phyloP scores from a whole-genome alignment of 2,113 vertebrate species.

The Cyanoramphus novaezelandiae region DNA sequence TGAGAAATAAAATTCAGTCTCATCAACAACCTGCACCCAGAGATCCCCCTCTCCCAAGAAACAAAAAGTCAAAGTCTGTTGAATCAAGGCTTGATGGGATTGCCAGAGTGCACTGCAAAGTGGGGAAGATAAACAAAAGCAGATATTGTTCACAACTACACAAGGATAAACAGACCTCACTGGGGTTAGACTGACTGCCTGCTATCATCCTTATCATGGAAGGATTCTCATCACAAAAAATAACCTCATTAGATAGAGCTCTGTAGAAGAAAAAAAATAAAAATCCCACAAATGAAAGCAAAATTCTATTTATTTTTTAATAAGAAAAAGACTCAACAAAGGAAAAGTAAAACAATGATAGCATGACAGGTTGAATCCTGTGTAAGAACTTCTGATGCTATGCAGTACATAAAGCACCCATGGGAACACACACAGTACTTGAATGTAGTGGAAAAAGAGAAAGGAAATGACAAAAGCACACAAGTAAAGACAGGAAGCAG shows the following conservation, averaged over 20 bases:
- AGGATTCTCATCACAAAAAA: not conserved
- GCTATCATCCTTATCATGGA: not conserved
- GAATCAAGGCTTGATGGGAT: conserved; percentile 7
- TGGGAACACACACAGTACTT: not conserved
- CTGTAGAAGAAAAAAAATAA: not conserved
- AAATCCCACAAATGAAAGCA: not conserved
- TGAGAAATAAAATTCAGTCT: conserved; percentile 30
- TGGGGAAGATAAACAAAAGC: not conserved
- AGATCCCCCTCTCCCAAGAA: not conserved
- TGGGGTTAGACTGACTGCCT: not conserved
- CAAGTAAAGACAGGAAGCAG: not conserved
- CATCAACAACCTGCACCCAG: not conserved
- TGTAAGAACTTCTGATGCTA: not conserved
- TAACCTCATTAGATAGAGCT: not conserved
- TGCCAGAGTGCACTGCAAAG: not conserved
- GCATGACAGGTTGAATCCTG: not conserved
- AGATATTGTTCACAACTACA: not conserved
- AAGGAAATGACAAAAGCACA: not conserved
- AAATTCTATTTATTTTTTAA: not conserved
- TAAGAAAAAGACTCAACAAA: not conserved
- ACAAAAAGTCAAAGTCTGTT: not conserved
- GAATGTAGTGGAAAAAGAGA: not conserved
- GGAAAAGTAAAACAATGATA: not conserved
- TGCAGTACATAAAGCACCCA: not conserved
- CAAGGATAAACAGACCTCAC: not conserved